Conservation (phyloP, 2,888 invertebrate species). For the Aphrophora alni region DNA sequence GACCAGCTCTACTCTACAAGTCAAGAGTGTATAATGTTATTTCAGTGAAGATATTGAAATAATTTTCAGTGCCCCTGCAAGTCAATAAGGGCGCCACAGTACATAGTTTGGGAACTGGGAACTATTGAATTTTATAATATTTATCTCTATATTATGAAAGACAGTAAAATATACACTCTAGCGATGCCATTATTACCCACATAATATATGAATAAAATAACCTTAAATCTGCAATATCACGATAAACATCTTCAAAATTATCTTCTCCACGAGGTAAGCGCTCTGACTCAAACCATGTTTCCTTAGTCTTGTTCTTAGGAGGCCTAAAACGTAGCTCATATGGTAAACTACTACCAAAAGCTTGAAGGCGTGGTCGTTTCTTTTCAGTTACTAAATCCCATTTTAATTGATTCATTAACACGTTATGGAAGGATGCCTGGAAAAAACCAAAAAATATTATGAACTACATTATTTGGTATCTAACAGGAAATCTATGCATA, state of each 20-base stretch:
- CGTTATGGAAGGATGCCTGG: constrained; percentile 36
- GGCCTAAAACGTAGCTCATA: constrained; percentile 15
- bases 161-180: too few relatives aligned
- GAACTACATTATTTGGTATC: too few relatives aligned
- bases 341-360: constrained; percentile 24
- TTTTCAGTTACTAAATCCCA: constrained; percentile 32
- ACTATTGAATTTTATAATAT: too few relatives aligned
- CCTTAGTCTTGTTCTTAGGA: constrained; percentile 31
- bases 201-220: not conserved
- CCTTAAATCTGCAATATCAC: constrained; percentile 33
- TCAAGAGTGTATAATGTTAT: too few relatives aligned
- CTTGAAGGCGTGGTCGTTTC: not conserved
- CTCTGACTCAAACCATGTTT: constrained; percentile 36
- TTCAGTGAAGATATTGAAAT: too few relatives aligned
- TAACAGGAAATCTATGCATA: too few relatives aligned
- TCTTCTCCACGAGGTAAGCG: constrained; percentile 14
- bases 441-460: not conserved
- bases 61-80: too few relatives aligned
- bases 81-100: too few relatives aligned
- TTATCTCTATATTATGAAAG: too few relatives aligned
- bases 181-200: too few relatives aligned
- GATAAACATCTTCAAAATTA: constrained; percentile 34
- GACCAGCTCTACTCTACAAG: too few relatives aligned
- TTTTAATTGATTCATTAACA: constrained; percentile 17
- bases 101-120: too few relatives aligned